Percentiles rank a stretch among this genome's conserved stretches.
Conservation (phyloP, 2,888 invertebrate species). For the Allygus modestus region DNA sequence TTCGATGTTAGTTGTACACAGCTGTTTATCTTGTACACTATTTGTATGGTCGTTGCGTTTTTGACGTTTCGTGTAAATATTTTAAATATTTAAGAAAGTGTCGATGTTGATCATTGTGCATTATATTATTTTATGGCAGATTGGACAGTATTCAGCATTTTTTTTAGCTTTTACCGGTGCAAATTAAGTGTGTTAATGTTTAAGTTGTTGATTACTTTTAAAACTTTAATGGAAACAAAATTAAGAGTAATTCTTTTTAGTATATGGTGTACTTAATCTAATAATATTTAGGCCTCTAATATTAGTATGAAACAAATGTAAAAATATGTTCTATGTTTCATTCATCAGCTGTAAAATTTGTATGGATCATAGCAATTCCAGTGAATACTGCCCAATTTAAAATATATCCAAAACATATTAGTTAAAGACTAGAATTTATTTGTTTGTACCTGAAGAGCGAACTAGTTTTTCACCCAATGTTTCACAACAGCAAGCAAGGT, state of each 20-base stretch:
- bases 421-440: slow-evolving; percentile 30
- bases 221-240: background rate
- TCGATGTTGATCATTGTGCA: slow-evolving; percentile 9
- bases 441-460: slow-evolving; percentile 27
- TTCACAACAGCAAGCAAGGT: background rate
- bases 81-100: slow-evolving; percentile 27
- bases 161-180: background rate
- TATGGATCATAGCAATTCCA: background rate
- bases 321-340: no score
- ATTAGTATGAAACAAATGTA: background rate
- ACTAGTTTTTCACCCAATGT: background rate
- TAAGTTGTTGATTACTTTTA: background rate
- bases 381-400: slow-evolving; percentile 19
- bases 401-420: background rate
- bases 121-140: background rate
- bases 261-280: slow-evolving; percentile 2
- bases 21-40: slow-evolving; percentile 32
- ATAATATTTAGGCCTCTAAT: background rate
- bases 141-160: slow-evolving; percentile 23
- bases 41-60: slow-evolving; percentile 32
- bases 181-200: background rate
- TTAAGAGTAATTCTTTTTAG: background rate
- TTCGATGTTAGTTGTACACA: slow-evolving; percentile 23
- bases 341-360: no score
- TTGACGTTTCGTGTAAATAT: slow-evolving; percentile 34